phyloP scores from a whole-genome alignment of 2,888 invertebrate species.

The Lucinisca nassula region DNA sequence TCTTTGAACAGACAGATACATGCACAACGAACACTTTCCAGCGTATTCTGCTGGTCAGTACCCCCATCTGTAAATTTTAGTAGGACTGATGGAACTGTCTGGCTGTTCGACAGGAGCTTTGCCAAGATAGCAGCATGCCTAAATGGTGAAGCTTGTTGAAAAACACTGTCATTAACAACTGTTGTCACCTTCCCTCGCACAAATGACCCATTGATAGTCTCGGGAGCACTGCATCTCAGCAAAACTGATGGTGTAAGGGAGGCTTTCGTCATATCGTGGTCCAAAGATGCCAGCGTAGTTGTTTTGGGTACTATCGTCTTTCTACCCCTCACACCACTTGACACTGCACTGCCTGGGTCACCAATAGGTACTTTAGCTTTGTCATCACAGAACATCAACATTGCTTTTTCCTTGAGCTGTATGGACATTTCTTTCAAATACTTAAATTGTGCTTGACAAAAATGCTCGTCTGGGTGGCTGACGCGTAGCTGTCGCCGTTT shows the following conservation, averaged over 20 bases:
- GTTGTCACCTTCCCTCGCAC: constrained; percentile 49
- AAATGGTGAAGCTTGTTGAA: constrained; percentile 50
- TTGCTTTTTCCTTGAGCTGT: not conserved
- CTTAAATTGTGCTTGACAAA: constrained; percentile 44
- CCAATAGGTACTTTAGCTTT: constrained; percentile 1
- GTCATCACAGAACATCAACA: constrained; percentile 29
- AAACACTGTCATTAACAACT: constrained; percentile 59
- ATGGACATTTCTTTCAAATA: constrained; percentile 42
- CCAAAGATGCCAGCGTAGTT: constrained; percentile 32
- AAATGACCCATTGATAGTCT: constrained; percentile 42
- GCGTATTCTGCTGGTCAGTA: not conserved
- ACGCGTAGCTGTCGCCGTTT: constrained; percentile 54
- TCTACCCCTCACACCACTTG: not conserved
- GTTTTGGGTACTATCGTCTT: not conserved
- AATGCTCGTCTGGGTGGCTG: constrained; percentile 49
- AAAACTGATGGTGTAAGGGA: constrained; percentile 57
- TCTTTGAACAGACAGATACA: constrained; percentile 59
- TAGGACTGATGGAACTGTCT: constrained; percentile 2
- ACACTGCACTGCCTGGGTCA: not conserved
- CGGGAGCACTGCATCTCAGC: constrained; percentile 45
- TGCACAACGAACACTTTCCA: constrained; percentile 58
- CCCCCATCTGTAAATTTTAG: constrained; percentile 62
- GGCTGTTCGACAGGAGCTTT: not conserved
- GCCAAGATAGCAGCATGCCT: constrained; percentile 37
- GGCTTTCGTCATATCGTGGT: constrained; percentile 59